Evolutionary conservation across 1,140 invertebrate species (phyloP), one percentile per base, ranked within the genome.

Genomic region (Hycleus cichorii): DNA sequence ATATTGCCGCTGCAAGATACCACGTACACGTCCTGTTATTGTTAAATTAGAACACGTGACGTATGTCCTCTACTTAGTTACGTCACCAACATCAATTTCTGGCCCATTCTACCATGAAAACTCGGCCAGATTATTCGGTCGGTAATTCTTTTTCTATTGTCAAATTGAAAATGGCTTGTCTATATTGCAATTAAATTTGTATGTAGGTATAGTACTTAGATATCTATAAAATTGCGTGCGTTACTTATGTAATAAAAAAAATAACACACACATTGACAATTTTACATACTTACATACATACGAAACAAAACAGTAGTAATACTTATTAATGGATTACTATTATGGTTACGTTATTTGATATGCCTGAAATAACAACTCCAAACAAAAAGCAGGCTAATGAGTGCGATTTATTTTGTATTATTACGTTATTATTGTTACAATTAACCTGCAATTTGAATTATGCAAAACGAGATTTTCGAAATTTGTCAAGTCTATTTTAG

Each of bases 41-140:
- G 7, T 32, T 32, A 32, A 32, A 5, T 32, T 32, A 32, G 32
- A 5, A 42, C 40, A 52, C 51, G 58, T 64, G 55, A 61, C 55
- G 62, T 47, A 42, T 59, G 46, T 47, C 58, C 51, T 47, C 38
- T 40, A 46, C 11, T 12, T 3, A 12, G 38, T 64, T 64, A 60
- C 62, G 58, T 64, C 58, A 64, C 38, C 10, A 12, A 47, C 57
- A 58, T 64, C 57, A 51, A 57, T 64, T 64, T 64, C 63, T 42
- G 60, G 55, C 46, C 46, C 53, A 49, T 49, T 56, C 39, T 64
- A 57, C 40, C 63, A 51, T 64, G 57, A 64, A 64, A 64, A 56
- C 57, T 62, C 63, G 63, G 63, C 52, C 63, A 59, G 48, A 60
- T 63, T 59, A 57, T 46, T 50, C 50, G 60, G 40, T 57, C 32